Base-by-base conservation (phyloP, 2,113 vertebrate species). In the Narcine bancroftii region DNA sequence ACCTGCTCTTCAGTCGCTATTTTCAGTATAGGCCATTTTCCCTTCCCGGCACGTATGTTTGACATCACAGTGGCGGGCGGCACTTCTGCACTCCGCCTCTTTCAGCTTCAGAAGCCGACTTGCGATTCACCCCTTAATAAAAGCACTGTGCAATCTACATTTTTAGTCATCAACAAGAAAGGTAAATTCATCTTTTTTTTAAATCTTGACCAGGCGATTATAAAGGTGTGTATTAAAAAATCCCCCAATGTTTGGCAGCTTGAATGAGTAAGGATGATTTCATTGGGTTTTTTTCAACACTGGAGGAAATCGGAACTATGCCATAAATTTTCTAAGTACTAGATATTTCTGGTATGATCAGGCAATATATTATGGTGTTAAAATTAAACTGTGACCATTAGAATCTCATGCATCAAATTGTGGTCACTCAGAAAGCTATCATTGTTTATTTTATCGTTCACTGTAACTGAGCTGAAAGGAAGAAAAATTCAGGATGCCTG, bases 241-340 rank as follows among this genome's bases (percentile, higher is more conserved):
- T n/a, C n/a, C n/a, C n/a, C n/a, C n/a, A n/a, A 91, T 66, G 42
- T 91, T 91, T 91, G 89, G 89, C 89, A 71, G 26, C 63, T 29
- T 15, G 39, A 45, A 7, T 42, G 36, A 24, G 53, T 17, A 69
- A 91, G 39, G 65, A 69, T 71, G 89, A 71, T 36, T 69, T 69
- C 63, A 91, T 91, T n/a, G n/a, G 3, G 66, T 4, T 71, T 69
- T 66, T 26, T 69, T 26, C 26, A 69, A 91, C 39, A 91, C 66
- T 24, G 24, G 60, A 89, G 56, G 85, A 89, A 45, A 89, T 42
- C 19, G 26, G 63, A 89, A 56, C 6, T 89, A 19, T 89, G 19
- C 36, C 65, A 60, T n/a, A 7, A 42, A 65, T 89, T 89, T 65
- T 87, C 60, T 89, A 26, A 6, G 60, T 15, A 63, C 9, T 15